Evolutionary conservation across 1,140 invertebrate genomes (phyloP), one percentile per base, ranked within the genome.

Genomic region (Apis florea): DNA sequence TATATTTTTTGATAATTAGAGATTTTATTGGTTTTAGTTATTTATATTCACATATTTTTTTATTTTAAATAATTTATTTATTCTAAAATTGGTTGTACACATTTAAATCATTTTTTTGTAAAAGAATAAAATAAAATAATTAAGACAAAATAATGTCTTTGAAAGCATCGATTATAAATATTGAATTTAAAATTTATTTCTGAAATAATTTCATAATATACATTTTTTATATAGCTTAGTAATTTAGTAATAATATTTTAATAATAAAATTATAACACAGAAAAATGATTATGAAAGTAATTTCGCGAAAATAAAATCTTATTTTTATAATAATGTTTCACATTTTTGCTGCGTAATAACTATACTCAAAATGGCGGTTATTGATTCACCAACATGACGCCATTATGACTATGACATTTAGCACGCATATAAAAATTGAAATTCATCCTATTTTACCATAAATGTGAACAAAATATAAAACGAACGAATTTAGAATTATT

Each of bases 311-410:
- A 12, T 17, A 68, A 21, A 24, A 8, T 1, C 5, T 26, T 21
- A 13, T n/a, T 17, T 13, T 59, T 17, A 12, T 2, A 21, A 26
- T 15, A 49, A 54, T 8, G 17, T 53, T 9, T 58, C 21, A 40
- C 6, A 21, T 51, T 58, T 24, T 24, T 68, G 15, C 47, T 67
- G 70, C 78, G 53, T 70, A 80, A 31, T 74, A 73, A 49, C n/a
- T 19, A 17, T 58, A 11, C 0, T 31, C 49, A 87, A 87, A 47
- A 87, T 87, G 85, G 85, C 74, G 15, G 74, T 13, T 77, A n/a
- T 76, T 66, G 59, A 87, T 86, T 76, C 15, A 2, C n/a, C 19
- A 31, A 19, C 15, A 5, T 9, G 67, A 61, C 59, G 40, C 6
- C 26, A 68, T 3, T 59, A 56, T 8, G 2, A 24, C 17, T 47